These are phyloP conservation scores for Volucella zonaria DNA, from an alignment of 2,888 invertebrate genomes.

Conservation along the genomic window DNA sequence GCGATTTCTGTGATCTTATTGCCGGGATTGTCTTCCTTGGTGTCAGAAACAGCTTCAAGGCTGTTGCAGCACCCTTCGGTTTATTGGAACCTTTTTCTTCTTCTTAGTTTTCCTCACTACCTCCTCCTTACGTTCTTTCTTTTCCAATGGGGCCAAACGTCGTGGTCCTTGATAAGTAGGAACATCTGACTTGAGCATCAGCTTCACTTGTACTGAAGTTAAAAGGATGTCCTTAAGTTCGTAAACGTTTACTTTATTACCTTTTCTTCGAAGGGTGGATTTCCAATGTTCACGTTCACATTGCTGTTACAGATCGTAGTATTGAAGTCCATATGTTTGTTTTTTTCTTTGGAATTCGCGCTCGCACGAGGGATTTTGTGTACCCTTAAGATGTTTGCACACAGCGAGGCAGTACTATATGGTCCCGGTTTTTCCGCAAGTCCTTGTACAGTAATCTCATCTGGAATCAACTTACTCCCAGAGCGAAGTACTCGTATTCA, in stretches of 20 bases:
- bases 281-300: not conserved
- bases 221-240: not conserved
- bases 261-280: conserved; percentile 64
- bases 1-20: conserved; percentile 95
- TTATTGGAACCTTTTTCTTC: conserved; percentile 89
- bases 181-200: not conserved
- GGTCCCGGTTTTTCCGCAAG: not conserved
- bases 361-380: too few species aligned
- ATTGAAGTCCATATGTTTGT: not conserved
- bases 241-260: not conserved
- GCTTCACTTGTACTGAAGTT: not conserved
- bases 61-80: conserved; percentile 94
- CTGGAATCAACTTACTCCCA: not conserved
- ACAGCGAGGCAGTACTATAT: not conserved
- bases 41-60: conserved; percentile 97
- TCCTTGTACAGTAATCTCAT: not conserved
- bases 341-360: not conserved
- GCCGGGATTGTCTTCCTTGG: conserved; percentile 95
- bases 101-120: conserved; percentile 85
- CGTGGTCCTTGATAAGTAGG: not conserved
- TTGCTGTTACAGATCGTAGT: not conserved
- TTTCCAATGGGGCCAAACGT: conserved; percentile 35
- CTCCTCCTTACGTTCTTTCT: conserved; percentile 78
- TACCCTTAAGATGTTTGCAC: too few species aligned
- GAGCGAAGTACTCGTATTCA: not conserved